These are phyloP conservation scores for Tachina fera DNA, from an alignment of 2,888 invertebrate genomes.

Conservation along the genomic window DNA sequence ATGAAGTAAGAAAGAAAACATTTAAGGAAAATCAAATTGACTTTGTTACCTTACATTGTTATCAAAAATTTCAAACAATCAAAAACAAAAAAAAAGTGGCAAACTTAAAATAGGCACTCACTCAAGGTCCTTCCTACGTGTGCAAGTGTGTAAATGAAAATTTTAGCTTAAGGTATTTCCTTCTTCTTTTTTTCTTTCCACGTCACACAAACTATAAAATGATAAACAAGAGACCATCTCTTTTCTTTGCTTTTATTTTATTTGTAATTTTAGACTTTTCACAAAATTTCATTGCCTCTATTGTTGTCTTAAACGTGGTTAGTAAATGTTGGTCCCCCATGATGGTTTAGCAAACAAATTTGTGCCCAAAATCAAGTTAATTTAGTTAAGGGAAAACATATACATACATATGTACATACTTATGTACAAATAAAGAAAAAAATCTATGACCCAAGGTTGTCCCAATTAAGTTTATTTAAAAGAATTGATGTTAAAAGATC, in stretches of 20 bases:
- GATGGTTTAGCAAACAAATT: constrained; percentile 53
- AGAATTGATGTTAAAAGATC: constrained; percentile 34
- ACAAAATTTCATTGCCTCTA: constrained; percentile 12
- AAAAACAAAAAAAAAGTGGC: constrained; percentile 11
- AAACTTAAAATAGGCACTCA: neutral
- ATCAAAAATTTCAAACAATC: constrained; percentile 36
- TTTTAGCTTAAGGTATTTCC: constrained; percentile 42
- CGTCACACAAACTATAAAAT: constrained; percentile 47
- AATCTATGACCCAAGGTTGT: neutral
- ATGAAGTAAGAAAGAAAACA: constrained; percentile 18
- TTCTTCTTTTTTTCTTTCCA: neutral
- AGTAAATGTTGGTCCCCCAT: constrained; percentile 49
- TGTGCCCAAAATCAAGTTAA: constrained; percentile 22
- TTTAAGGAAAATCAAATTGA: constrained; percentile 66
- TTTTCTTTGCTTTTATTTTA: constrained; percentile 13
- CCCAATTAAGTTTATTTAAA: constrained; percentile 16
- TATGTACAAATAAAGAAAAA: too few species aligned
- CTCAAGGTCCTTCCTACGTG: neutral
- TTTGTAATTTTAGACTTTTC: constrained; percentile 30
- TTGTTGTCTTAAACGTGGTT: constrained; percentile 33
- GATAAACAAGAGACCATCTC: constrained; percentile 29
- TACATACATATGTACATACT: too few species aligned
- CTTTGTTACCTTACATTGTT: constrained; percentile 68
- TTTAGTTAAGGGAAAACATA: neutral
- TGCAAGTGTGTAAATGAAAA: constrained; percentile 48